Base-by-base conservation (phyloP, 2,113 vertebrate genomes). In the Datnioides undecimradiatus region DNA sequence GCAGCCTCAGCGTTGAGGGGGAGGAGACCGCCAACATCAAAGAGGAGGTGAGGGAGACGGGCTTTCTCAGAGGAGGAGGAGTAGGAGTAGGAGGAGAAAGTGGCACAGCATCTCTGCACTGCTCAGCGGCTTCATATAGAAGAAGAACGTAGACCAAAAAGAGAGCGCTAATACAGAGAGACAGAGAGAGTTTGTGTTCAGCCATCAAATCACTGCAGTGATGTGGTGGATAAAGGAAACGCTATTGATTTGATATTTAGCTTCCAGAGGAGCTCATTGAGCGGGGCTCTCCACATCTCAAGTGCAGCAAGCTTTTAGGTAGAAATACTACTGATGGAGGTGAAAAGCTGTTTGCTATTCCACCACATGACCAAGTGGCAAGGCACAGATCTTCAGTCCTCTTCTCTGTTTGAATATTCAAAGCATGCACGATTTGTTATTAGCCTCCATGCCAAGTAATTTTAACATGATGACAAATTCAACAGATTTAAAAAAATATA, bases 11-110 rank as follows among this genome's bases (percentile, higher is more conserved):
- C 62, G 90, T 86, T 82, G 93, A 94, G 93, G 92, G 89, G 90
- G 93, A 95, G 92, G 95, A 95, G 92, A 93, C 90, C 62, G 82
- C 91, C 87, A 87, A 91, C 87, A 95, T 95, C 93, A 95, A 95
- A 93, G 94, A 95, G 94, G 95, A 95, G 95, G 95, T 95, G 93
- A 95, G 93, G 87, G 88, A 91, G 84, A 86, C 57, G 8, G 79
- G 73, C 85, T 91, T 84, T 85, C 90, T 91, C 89, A 29, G 54
- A 71, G 65, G 71, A 71, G 64, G 74, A 63, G 57, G 83, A 72
- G 74, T 59, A 88, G 86, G 85, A 91, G 88, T 60, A 92, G 85
- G 84, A 88, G 86, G 88, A 90, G 87, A 87, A 88, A 90, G 73
- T 87, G 82, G 88, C 80, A 83, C 69, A 83, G 86, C 75, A 83